These are phyloP conservation scores for Lagopus leucura DNA, from an alignment of 2,113 vertebrate species.

Conservation along the genomic window DNA sequence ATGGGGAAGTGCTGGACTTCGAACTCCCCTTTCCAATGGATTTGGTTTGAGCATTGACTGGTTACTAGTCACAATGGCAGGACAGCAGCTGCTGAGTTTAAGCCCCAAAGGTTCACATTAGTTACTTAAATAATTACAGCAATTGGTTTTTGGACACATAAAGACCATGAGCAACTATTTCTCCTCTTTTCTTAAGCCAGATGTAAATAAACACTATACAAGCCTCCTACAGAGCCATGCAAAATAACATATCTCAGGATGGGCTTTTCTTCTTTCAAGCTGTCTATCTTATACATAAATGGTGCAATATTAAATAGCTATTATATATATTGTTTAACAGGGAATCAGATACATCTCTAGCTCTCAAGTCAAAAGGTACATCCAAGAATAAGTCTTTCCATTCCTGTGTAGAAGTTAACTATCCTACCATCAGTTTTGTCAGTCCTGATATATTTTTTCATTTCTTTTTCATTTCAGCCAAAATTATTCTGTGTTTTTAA, in stretches of 20 bases:
- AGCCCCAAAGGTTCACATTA: neutral
- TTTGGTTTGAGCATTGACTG: neutral
- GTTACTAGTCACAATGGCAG: rapidly evolving
- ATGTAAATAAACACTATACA: neutral
- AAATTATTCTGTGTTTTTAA: neutral
- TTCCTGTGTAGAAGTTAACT: neutral
- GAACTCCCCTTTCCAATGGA: rapidly evolving
- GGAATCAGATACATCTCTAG: neutral
- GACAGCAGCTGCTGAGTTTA: neutral
- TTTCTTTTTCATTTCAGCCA: neutral
- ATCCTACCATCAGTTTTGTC: neutral
- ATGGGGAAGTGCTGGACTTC: neutral
- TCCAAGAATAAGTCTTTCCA: neutral
- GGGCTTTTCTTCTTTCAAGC: neutral
- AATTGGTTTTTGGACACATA: rapidly evolving
- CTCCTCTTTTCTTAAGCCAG: neutral
- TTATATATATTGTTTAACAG: neutral
- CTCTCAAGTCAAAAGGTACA: neutral
- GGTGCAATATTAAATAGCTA: neutral
- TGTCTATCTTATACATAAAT: neutral
- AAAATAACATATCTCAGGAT: neutral
- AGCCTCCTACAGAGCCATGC: neutral
- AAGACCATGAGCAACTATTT: neutral
- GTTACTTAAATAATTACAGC: neutral
- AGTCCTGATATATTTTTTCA: neutral